Evolutionary conservation across 2,888 invertebrate genomes (phyloP).

Genomic region (Dione vanillae): DNA sequence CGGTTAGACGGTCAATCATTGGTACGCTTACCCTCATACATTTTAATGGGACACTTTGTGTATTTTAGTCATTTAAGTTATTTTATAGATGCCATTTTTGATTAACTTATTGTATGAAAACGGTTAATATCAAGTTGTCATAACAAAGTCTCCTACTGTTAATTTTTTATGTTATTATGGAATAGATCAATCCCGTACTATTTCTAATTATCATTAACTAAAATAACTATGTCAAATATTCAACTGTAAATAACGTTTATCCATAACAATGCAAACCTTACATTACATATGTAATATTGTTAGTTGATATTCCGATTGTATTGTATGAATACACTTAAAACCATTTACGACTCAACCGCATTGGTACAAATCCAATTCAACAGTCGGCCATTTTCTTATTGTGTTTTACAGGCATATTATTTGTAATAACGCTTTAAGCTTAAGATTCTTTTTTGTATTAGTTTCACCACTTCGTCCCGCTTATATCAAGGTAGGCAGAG

Average conservation of each 20-base stretch:
- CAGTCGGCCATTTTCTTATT: constrained; percentile 7
- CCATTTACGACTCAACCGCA: constrained; percentile 15
- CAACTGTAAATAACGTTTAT: constrained; percentile 7
- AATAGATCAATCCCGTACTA: no score
- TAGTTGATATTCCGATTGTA: no score
- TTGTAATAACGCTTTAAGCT: not conserved
- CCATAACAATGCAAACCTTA: constrained; percentile 10
- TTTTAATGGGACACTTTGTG: constrained; percentile 55
- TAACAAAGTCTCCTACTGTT: no score
- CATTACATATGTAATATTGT: not conserved
- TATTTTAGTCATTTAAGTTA: constrained; percentile 31
- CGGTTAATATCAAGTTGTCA: no score
- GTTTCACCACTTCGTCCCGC: no score
- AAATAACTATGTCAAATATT: not conserved
- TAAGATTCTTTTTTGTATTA: no score
- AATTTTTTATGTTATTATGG: no score
- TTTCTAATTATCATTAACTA: no score
- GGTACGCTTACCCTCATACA: constrained; percentile 61
- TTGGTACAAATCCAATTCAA: not conserved
- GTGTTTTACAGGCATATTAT: constrained; percentile 1
- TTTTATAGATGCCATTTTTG: not conserved
- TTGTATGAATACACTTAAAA: constrained; percentile 1
- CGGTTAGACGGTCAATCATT: constrained; percentile 68
- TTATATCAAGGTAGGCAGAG: no score
- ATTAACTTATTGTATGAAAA: no score